These are phyloP conservation scores for Megatriorchis doriae DNA, from an alignment of 2,113 vertebrate genomes.

Conservation along the genomic window DNA sequence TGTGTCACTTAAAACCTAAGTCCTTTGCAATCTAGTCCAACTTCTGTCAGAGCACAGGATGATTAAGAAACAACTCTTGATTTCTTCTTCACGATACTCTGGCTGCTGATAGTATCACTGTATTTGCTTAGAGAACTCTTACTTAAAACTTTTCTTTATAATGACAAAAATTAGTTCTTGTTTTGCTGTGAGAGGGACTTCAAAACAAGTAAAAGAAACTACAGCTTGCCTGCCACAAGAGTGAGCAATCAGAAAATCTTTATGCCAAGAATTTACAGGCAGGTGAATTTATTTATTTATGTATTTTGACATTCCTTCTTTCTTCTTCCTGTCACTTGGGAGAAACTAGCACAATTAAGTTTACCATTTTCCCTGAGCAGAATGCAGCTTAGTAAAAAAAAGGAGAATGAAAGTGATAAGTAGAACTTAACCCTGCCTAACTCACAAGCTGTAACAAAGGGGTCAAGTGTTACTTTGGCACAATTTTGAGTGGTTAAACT, in stretches of 20 bases:
- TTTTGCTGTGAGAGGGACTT: not conserved
- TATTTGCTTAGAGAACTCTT: not conserved
- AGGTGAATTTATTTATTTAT: not conserved
- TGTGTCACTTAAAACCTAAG: not conserved
- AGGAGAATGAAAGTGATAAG: not conserved
- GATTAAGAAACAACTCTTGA: not conserved
- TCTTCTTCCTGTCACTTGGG: not conserved
- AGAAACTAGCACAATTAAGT: not conserved
- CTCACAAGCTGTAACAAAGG: not conserved
- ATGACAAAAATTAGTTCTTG: not conserved
- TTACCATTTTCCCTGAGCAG: not conserved
- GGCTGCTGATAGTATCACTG: not conserved
- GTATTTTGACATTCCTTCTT: not conserved
- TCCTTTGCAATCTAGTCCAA: not conserved
- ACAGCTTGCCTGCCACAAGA: not conserved
- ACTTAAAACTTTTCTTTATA: not conserved
- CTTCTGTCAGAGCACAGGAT: not conserved
- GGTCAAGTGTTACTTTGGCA: not conserved
- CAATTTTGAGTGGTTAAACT: not conserved
- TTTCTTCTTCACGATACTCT: not conserved
- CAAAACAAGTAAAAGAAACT: slow-evolving; percentile 14
- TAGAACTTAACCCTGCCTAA: not conserved
- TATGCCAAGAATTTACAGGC: not conserved
- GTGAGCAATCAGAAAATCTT: not conserved
- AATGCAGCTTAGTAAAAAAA: not conserved